Conservation (phyloP, 2,113 vertebrate genomes). For the Nansenia antarctica region DNA sequence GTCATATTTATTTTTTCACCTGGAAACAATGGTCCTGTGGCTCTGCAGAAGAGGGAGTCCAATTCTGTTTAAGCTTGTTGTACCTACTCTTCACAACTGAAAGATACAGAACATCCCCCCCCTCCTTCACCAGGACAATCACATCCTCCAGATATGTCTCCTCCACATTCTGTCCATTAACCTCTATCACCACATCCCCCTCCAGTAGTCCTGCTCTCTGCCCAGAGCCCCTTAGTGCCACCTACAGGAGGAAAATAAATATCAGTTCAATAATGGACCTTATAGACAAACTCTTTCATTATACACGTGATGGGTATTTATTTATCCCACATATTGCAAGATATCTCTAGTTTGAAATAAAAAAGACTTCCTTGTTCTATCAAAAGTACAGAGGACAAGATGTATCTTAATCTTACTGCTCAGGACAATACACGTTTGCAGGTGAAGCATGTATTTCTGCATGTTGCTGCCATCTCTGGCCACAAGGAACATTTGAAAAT, state of each 20-base stretch:
- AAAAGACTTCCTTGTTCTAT: too few relatives aligned
- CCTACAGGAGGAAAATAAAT: conserved; percentile 49
- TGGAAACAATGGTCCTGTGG: conserved; percentile 12
- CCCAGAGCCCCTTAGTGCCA: conserved; percentile 69
- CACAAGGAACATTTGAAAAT: too few relatives aligned
- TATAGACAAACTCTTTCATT: not conserved
- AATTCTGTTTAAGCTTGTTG: conserved; percentile 26
- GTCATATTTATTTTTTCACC: conserved; percentile 45
- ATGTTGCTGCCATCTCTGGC: too few relatives aligned
- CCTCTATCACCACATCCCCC: conserved; percentile 76
- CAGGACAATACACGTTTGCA: too few relatives aligned
- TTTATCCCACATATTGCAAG: too few relatives aligned
- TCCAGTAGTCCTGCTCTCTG: conserved; percentile 68
- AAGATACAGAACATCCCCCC: conserved; percentile 50
- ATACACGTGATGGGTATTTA: not conserved
- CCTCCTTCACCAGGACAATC: conserved; percentile 63
- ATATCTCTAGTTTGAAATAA: not conserved
- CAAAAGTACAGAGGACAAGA: too few relatives aligned
- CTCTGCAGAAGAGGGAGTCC: conserved; percentile 22
- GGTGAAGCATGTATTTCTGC: too few relatives aligned
- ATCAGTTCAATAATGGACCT: not conserved
- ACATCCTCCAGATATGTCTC: conserved; percentile 65
- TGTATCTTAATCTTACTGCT: too few relatives aligned
- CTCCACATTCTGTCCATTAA: conserved; percentile 77
- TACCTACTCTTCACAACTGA: conserved; percentile 46